Conservation (phyloP, 1,140 invertebrate genomes). For the Melipona quadrifasciata region DNA sequence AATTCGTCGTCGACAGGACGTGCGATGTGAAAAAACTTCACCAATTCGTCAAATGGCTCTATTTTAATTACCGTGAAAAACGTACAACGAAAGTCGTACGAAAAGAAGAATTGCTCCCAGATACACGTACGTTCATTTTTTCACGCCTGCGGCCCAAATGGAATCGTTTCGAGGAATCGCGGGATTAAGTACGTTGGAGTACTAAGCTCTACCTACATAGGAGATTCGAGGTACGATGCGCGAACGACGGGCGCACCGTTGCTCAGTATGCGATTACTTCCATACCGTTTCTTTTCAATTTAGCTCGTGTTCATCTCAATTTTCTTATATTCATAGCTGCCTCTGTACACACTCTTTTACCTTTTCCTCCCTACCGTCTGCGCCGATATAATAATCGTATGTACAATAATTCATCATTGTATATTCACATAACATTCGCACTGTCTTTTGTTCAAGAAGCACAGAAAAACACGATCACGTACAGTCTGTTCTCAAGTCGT, state of each 20-base stretch:
- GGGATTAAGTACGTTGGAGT: conserved; percentile 62
- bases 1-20: neutral
- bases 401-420: conserved; percentile 69
- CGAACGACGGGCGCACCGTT: conserved; percentile 16
- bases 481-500: conserved; percentile 46
- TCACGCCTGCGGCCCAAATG: neutral
- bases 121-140: conserved; percentile 4
- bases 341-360: conserved; percentile 69
- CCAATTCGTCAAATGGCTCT: neutral
- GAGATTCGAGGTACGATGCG: conserved; percentile 61
- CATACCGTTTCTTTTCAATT: conserved; percentile 14
- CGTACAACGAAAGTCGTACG: neutral
- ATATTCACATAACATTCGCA: conserved; percentile 69
- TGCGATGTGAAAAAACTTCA: neutral
- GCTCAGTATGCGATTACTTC: conserved; percentile 25
- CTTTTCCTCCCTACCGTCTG: conserved; percentile 55
- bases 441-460: conserved; percentile 59
- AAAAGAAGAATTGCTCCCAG: conserved; percentile 39
- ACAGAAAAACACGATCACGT: conserved; percentile 56
- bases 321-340: conserved; percentile 61
- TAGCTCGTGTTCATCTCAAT: conserved; percentile 13
- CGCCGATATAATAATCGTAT: conserved; percentile 59
- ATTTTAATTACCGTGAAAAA: neutral
- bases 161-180: conserved; percentile 36
- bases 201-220: conserved; percentile 62